Percentiles rank a stretch among this genome's conserved stretches.
phyloP scores from a whole-genome alignment of 2,797 vertebrate species.

The Enteromius mattozi region DNA sequence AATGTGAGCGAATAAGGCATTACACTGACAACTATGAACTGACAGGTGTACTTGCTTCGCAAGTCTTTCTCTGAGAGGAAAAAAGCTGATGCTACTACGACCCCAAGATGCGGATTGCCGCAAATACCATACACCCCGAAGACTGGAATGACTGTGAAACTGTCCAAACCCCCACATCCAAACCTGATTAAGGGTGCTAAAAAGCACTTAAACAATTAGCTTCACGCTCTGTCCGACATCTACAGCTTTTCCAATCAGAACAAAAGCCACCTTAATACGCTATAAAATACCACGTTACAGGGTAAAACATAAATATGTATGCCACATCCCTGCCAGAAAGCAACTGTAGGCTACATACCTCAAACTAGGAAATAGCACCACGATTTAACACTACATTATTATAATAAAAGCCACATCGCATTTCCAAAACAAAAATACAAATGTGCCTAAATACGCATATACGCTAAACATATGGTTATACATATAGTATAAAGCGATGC shows the following conservation, averaged over 20 bases:
- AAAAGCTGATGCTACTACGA: constrained; percentile 63
- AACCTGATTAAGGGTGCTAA: background rate
- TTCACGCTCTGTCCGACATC: background rate
- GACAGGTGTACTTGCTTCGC: constrained; percentile 34
- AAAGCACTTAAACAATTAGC: background rate
- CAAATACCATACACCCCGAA: constrained; percentile 53
- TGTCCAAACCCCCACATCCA: constrained; percentile 37
- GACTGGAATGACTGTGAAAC: constrained; percentile 25
- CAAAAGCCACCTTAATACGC: background rate
- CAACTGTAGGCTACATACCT: background rate
- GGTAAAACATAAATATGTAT: background rate
- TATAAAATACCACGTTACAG: background rate
- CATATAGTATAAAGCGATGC: background rate
- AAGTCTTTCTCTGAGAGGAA: constrained; percentile 13
- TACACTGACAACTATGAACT: background rate
- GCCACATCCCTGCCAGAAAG: background rate
- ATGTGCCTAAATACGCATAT: background rate
- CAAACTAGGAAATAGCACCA: background rate
- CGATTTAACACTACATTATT: background rate
- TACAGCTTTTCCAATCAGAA: background rate
- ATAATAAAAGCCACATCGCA: background rate
- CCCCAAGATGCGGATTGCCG: constrained; percentile 63
- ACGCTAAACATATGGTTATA: background rate
- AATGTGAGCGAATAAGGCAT: background rate
- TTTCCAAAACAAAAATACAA: background rate